Percentiles rank a stretch among this genome's conserved stretches.
These are phyloP conservation scores for Psilanteris sp. DNA, from an alignment of 1,140 invertebrate species.

Conservation along the genomic window DNA sequence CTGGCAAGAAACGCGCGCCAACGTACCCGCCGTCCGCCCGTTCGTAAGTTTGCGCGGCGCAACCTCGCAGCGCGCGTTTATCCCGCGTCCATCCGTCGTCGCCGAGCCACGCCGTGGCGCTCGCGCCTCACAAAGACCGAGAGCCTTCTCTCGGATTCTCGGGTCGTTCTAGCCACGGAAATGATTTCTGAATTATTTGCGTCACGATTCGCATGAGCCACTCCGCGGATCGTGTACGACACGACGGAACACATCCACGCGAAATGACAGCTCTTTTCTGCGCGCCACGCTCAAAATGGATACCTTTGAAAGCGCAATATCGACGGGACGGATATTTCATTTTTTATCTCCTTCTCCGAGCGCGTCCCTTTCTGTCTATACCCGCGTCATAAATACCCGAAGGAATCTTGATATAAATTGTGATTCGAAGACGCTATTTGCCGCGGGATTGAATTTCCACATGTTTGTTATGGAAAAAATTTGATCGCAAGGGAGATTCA, in stretches of 20 bases:
- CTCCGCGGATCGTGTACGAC: conserved; percentile 41
- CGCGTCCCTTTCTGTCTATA: conserved; percentile 8
- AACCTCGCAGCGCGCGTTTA: conserved; percentile 4
- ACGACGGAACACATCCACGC: conserved; percentile 40
- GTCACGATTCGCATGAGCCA: conserved; percentile 49
- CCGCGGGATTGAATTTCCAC: conserved; percentile 34
- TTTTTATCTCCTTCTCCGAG: neutral
- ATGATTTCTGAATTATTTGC: conserved; percentile 58
- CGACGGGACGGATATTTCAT: conserved; percentile 31
- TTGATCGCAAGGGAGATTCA: conserved; percentile 22
- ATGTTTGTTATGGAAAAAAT: conserved; percentile 28
- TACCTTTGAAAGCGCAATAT: conserved; percentile 17
- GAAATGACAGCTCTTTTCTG: conserved; percentile 43
- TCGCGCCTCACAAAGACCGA: conserved; percentile 22
- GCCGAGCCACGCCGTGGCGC: neutral
- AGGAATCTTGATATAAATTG: conserved; percentile 41
- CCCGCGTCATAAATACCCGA: conserved; percentile 26
- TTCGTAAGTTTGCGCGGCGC: no score
- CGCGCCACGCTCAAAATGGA: conserved; percentile 13
- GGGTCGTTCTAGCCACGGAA: conserved; percentile 28
- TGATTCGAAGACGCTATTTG: conserved; percentile 30
- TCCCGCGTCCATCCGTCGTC: neutral
- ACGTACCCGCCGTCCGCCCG: no score
- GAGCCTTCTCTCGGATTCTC: conserved; percentile 41
- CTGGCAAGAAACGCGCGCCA: no score